Conservation (phyloP, 2,888 invertebrate species). For the Dicranocentrus wangi region DNA sequence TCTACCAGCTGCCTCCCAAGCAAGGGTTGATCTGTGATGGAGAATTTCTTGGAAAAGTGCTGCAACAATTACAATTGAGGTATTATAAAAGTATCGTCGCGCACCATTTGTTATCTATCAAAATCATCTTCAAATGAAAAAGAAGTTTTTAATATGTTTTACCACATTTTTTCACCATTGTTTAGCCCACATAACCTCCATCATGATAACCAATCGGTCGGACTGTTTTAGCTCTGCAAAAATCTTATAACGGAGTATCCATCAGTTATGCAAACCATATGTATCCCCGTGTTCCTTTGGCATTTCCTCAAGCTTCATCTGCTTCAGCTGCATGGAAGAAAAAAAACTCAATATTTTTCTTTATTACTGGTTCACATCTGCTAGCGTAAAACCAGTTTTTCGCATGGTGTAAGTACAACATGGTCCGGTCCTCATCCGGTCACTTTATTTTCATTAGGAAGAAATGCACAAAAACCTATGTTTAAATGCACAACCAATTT, state of each 20-base stretch:
- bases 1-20: too few relatives aligned
- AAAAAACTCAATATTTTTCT: not conserved
- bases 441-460: not conserved
- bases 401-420: not conserved
- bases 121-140: too few relatives aligned
- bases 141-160: too few relatives aligned
- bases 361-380: conserved; percentile 12
- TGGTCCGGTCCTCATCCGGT: not conserved
- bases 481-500: conserved; percentile 15
- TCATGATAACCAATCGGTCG: too few relatives aligned
- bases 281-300: not conserved
- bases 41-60: too few relatives aligned
- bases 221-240: not conserved
- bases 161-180: too few relatives aligned
- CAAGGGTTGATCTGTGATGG: too few relatives aligned
- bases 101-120: not conserved
- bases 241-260: conserved; percentile 5
- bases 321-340: not conserved
- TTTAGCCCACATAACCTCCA: too few relatives aligned
- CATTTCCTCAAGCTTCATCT: too few relatives aligned
- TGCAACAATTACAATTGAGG: too few relatives aligned
- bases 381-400: conserved; percentile 4
- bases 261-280: too few relatives aligned
- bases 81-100: too few relatives aligned
- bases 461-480: not conserved